Conservation (phyloP, 1,140 invertebrate species). For the Mamestra configurata region DNA sequence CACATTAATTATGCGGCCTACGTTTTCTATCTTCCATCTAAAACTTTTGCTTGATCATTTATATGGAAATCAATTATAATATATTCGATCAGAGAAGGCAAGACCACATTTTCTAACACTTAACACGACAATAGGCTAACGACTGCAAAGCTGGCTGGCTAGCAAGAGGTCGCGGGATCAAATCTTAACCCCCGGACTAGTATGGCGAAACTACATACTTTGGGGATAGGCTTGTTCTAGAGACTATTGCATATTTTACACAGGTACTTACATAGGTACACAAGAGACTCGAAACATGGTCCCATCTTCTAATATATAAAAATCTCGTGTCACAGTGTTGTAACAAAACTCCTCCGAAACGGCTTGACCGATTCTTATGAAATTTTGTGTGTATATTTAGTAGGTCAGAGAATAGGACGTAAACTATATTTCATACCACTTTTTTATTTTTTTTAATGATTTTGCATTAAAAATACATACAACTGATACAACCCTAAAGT, state of each 20-base stretch:
- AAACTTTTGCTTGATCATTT: slow-evolving; percentile 15
- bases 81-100: slow-evolving; percentile 12
- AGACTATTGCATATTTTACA: slow-evolving; percentile 7
- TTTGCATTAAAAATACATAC: no score
- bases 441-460: no score
- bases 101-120: slow-evolving; percentile 40
- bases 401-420: no score
- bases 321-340: no score
- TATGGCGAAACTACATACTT: slow-evolving; percentile 32
- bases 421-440: no score
- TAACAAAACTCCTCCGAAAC: no score
- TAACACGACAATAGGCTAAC: slow-evolving; percentile 39
- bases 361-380: no score
- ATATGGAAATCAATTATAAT: slow-evolving; percentile 33
- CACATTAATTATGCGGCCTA: not conserved
- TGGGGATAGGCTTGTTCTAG: slow-evolving; percentile 15
- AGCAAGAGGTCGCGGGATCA: slow-evolving; percentile 29
- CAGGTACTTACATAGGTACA: not conserved
- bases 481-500: no score
- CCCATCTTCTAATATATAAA: no score
- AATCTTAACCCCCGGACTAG: slow-evolving; percentile 5
- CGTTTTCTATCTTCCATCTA: not conserved
- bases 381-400: no score
- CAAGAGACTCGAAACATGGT: no score
- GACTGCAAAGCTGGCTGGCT: not conserved